phyloP scores from a whole-genome alignment of 2,888 invertebrate genomes.

The Timandra comae region DNA sequence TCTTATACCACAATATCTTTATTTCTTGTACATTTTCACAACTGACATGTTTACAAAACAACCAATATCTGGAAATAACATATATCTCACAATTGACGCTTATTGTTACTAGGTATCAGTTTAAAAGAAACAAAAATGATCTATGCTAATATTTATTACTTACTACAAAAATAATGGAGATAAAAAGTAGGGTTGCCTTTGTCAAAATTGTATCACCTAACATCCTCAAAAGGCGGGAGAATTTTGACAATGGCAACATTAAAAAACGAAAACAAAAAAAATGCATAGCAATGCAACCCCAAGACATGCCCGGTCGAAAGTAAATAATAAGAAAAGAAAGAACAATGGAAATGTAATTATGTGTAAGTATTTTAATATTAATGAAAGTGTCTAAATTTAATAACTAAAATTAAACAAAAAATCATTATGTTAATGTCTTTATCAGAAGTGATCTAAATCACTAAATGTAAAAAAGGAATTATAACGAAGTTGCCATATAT shows the following conservation, averaged over 20 bases:
- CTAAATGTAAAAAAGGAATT: constrained; percentile 67
- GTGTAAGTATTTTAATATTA: constrained; percentile 45
- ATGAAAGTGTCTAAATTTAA: constrained; percentile 48
- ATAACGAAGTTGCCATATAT: constrained; percentile 52
- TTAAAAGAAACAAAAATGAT: constrained; percentile 32
- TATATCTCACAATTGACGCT: too few relatives aligned
- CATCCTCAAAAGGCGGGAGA: too few relatives aligned
- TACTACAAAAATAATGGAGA: too few relatives aligned
- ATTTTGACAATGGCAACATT: too few relatives aligned
- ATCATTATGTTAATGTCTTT: constrained; percentile 75
- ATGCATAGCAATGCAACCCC: too few relatives aligned
- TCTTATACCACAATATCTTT: constrained; percentile 61
- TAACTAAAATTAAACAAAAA: constrained; percentile 44
- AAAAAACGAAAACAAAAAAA: too few relatives aligned
- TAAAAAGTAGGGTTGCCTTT: too few relatives aligned
- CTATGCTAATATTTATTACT: too few relatives aligned
- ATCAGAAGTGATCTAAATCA: constrained; percentile 71
- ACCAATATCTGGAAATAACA: constrained; percentile 35
- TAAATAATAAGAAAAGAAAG: constrained; percentile 31
- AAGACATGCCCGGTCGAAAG: too few relatives aligned
- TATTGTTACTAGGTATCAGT: too few relatives aligned
- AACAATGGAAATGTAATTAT: constrained; percentile 57
- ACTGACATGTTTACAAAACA: constrained; percentile 57
- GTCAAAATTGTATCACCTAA: too few relatives aligned
- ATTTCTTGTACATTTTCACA: constrained; percentile 71